These are phyloP conservation scores for Lagria hirta DNA, from an alignment of 2,888 invertebrate genomes.

Conservation along the genomic window DNA sequence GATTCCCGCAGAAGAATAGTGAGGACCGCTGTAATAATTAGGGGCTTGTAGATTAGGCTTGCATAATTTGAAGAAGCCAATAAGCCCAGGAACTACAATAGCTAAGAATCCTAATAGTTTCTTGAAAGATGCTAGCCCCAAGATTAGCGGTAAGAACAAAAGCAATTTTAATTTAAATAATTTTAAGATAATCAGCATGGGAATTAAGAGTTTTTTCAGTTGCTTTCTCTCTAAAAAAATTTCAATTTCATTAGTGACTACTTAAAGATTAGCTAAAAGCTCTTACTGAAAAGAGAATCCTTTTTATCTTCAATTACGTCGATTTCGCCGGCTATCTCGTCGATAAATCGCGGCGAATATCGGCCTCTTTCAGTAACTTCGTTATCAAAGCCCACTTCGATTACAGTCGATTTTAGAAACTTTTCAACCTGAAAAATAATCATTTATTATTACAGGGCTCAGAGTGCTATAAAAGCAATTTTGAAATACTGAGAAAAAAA, in stretches of 20 bases:
- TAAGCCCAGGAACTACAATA: conserved; percentile 76
- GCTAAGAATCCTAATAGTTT: conserved; percentile 81
- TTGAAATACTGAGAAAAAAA: not conserved
- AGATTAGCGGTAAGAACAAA: conserved; percentile 77
- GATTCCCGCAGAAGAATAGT: conserved; percentile 75
- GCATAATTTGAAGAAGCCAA: conserved; percentile 84
- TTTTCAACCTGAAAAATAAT: conserved; percentile 54
- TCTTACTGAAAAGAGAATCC: conserved; percentile 77
- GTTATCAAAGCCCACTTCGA: conserved; percentile 74
- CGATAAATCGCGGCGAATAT: conserved; percentile 78
- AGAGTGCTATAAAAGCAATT: conserved; percentile 3
- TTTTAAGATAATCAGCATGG: conserved; percentile 77
- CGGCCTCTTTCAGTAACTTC: conserved; percentile 74
- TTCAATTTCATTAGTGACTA: not conserved
- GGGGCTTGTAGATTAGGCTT: conserved; percentile 62
- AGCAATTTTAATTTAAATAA: conserved; percentile 81
- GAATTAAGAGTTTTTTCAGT: conserved; percentile 79
- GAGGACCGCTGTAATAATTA: conserved; percentile 59
- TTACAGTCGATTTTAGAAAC: conserved; percentile 75
- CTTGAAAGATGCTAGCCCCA: conserved; percentile 82
- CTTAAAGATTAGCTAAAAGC: not conserved
- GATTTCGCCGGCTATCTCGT: conserved; percentile 81
- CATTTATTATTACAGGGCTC: not conserved
- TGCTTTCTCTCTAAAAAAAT: conserved; percentile 70
- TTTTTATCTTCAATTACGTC: conserved; percentile 82